Percentiles rank a stretch among this genome's conserved stretches.
Evolutionary conservation across 2,113 vertebrate genomes (phyloP).

Genomic region (Anoura caudifer): DNA sequence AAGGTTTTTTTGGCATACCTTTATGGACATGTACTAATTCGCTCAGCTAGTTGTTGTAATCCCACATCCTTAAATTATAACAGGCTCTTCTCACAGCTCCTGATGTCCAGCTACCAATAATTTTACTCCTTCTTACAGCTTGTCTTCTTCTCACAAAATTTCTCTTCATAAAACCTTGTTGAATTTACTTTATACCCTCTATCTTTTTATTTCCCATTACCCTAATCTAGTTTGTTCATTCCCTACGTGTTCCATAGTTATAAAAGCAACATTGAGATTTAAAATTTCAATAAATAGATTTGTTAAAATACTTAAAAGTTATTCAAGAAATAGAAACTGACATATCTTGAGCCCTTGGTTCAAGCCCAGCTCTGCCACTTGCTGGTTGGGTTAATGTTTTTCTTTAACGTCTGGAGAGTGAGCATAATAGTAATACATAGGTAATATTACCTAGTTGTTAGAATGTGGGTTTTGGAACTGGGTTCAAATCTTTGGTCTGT

Average conservation of each 20-base stretch:
- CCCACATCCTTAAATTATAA: not conserved
- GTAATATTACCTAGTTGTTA: not conserved
- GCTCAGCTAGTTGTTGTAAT: not conserved
- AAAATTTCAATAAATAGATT: not conserved
- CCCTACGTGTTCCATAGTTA: not conserved
- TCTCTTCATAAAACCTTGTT: not conserved
- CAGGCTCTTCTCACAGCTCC: not conserved
- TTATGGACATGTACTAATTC: not conserved
- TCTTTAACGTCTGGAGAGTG: not conserved
- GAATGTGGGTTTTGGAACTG: not conserved
- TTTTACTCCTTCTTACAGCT: not conserved
- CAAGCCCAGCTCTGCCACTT: not conserved
- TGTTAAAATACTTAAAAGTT: not conserved
- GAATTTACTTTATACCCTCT: not conserved
- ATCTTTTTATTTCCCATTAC: not conserved
- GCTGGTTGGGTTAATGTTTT: not conserved
- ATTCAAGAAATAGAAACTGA: not conserved
- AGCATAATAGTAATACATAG: not conserved
- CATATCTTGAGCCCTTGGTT: not conserved
- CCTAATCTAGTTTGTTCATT: not conserved
- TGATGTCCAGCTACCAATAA: not conserved
- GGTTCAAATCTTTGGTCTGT: not conserved
- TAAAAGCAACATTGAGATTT: not conserved
- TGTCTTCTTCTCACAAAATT: not conserved
- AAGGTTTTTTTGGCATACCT: not conserved